Base-by-base conservation (phyloP, 2,888 invertebrate species). In the Anthrax anthrax region DNA sequence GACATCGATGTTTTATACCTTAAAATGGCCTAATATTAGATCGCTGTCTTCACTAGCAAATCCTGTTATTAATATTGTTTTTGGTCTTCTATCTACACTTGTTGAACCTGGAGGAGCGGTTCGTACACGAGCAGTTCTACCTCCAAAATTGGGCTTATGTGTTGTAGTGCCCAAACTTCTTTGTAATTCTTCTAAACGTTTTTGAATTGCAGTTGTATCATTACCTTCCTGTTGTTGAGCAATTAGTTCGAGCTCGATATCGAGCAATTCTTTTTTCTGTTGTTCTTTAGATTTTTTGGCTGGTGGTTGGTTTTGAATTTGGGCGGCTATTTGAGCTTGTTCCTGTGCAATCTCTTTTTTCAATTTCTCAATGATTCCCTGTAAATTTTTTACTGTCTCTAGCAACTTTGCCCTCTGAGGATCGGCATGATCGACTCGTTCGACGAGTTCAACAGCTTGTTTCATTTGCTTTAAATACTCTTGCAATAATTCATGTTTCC, bases 381-480 rank as follows among this genome's bases (percentile, higher is more conserved):
- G 88, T 2, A 90, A 76, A 0, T 80, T 77, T 60, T 85, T 87
- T 43, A 94, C 83, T 0, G 91, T 86, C 47, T 77, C 77, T 69
- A 89, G 74, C 2, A 92, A 71, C 0, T 78, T 74, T 0, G 80
- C 78, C 43, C 83, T 80, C 58, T 90, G 88, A 8, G 82, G 76
- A n/a, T 80, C 81, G 10, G 76, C 69, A 1, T 77, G 74, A 61
- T 73, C 70, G 72, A 80, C 80, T 44, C 81, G 80, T 60, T 92
- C 91, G 27, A 91, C 73, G 51, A 84, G 78, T 54, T 85, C 81
- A 48, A 95, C 80, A 19, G 94, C 72, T 44, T 82, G 69, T 60
- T 84, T 84, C 70, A 94, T 89, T 58, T 92, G 87, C 32, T 82
- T 79, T n/a, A 95, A 70, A 62, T 92, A 89, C 50, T 86, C 89